Evolutionary conservation across 2,888 invertebrate genomes (phyloP).

Genomic region (Pemphredon lugubris): DNA sequence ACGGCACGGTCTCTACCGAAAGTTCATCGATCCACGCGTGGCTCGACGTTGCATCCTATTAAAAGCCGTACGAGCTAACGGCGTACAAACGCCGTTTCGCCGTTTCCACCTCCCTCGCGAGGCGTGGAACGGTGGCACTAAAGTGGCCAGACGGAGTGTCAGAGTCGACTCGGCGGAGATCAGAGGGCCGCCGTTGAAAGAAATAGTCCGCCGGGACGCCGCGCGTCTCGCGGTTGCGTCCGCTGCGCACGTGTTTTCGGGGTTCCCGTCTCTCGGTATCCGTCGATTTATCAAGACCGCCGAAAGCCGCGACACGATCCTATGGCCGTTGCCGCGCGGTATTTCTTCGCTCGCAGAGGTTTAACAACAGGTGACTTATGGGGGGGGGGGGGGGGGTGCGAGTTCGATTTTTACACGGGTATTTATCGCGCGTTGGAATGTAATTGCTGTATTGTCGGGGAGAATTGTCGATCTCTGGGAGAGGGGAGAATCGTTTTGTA

Average conservation of each 20-base stretch:
- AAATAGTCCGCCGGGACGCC: slow-evolving; percentile 68
- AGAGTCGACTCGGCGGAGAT: slow-evolving; percentile 68
- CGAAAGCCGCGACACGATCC: slow-evolving; percentile 52
- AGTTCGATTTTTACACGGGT: neutral
- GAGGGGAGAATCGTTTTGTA: too few relatives aligned
- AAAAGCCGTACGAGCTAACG: slow-evolving; percentile 56
- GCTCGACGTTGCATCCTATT: slow-evolving; percentile 63
- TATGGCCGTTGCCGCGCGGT: slow-evolving; percentile 17
- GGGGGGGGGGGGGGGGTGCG: neutral
- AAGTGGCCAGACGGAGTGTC: slow-evolving; percentile 69
- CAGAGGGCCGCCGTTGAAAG: slow-evolving; percentile 73
- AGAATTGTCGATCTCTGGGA: too few relatives aligned
- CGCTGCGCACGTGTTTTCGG: slow-evolving; percentile 62
- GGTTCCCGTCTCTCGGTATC: slow-evolving; percentile 44
- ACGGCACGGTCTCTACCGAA: slow-evolving; percentile 43
- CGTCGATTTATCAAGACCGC: slow-evolving; percentile 61
- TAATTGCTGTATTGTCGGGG: too few relatives aligned
- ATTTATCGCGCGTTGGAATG: too few relatives aligned
- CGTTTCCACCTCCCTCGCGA: slow-evolving; percentile 58
- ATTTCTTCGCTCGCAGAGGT: slow-evolving; percentile 47
- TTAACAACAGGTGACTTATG: neutral
- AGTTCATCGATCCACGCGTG: slow-evolving; percentile 67
- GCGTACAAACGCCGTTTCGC: slow-evolving; percentile 47
- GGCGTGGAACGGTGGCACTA: slow-evolving; percentile 61
- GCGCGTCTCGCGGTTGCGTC: too few relatives aligned